Percentiles rank a stretch among this genome's conserved stretches.
These are phyloP conservation scores for Pollenia griseotomentosa DNA, from an alignment of 2,888 invertebrate genomes.

Conservation along the genomic window DNA sequence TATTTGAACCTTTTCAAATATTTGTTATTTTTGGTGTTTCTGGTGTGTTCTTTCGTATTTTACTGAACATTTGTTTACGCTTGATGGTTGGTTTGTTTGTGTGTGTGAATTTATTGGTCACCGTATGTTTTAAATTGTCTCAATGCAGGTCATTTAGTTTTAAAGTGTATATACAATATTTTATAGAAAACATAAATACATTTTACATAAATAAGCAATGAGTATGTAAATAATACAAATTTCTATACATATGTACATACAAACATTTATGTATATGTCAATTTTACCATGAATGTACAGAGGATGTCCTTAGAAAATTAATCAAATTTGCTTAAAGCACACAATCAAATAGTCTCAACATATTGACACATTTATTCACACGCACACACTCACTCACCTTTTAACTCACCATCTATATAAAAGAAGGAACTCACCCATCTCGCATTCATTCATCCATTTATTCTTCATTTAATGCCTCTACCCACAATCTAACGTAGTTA, in stretches of 20 bases:
- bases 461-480: slow-evolving; percentile 19
- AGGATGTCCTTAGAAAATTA: slow-evolving; percentile 47
- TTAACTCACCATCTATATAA: not conserved
- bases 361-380: not conserved
- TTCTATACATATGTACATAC: not conserved
- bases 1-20: slow-evolving; percentile 1
- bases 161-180: slow-evolving; percentile 6
- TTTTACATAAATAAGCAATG: not conserved
- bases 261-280: not conserved
- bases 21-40: not conserved
- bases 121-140: slow-evolving; percentile 5
- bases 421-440: not conserved
- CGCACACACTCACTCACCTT: not conserved
- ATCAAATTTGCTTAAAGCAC: slow-evolving; percentile 55
- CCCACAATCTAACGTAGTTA: not conserved
- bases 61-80: not conserved
- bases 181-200: no score
- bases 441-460: not conserved
- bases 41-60: not conserved
- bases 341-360: slow-evolving; percentile 7
- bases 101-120: slow-evolving; percentile 22
- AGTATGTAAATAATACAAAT: slow-evolving; percentile 22
- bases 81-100: not conserved
- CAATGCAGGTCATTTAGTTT: slow-evolving; percentile 55
- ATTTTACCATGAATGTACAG: not conserved